Evolutionary conservation across 2,797 vertebrate genomes (phyloP).

Genomic region (Catamblyrhynchus diadema): DNA sequence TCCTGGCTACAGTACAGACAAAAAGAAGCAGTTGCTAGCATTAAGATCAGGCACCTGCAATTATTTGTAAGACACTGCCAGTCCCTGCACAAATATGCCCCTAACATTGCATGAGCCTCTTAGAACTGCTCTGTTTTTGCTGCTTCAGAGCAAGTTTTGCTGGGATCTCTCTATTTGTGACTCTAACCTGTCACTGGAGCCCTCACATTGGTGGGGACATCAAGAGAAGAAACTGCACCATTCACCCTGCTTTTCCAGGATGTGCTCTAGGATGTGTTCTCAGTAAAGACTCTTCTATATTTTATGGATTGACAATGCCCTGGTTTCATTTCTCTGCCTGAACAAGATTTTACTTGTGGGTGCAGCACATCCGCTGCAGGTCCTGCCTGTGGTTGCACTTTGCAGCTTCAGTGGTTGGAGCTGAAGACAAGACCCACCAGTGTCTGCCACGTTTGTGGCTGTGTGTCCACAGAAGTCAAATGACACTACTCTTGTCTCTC

Average conservation of each 20-base stretch:
- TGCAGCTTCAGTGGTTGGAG: background rate
- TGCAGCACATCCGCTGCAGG: background rate
- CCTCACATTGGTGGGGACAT: accelerated
- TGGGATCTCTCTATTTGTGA: background rate
- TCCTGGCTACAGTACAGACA: conserved; percentile 59
- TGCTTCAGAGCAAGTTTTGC: background rate
- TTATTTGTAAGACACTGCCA: conserved; percentile 38
- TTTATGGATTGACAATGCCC: background rate
- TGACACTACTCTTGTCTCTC: background rate
- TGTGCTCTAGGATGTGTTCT: background rate
- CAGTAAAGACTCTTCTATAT: background rate
- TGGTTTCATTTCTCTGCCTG: background rate
- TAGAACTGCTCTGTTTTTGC: background rate
- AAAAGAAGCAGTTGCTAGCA: conserved; percentile 41
- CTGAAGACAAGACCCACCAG: background rate
- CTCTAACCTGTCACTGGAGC: background rate
- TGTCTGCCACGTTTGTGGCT: background rate
- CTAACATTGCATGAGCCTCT: background rate
- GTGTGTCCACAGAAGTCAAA: background rate
- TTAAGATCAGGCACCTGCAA: conserved; percentile 67
- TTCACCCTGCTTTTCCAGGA: background rate
- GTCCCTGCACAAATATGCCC: conserved; percentile 30
- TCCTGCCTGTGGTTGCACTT: background rate
- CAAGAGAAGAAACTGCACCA: background rate
- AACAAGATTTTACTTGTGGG: background rate